Conservation (phyloP, 2,113 vertebrate species). For the Pholis gunnellus region DNA sequence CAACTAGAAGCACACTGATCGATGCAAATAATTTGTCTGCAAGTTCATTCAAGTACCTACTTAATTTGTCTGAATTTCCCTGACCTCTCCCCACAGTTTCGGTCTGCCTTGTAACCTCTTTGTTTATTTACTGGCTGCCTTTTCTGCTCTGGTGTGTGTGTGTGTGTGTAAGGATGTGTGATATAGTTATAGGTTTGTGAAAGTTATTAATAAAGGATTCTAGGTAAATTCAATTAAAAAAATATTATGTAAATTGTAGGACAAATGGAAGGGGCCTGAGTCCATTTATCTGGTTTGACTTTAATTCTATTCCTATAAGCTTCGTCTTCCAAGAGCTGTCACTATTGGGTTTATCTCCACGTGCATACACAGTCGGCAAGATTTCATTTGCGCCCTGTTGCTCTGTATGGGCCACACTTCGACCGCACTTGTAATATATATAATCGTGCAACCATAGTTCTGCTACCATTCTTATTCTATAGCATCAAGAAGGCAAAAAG, state of each 20-base stretch:
- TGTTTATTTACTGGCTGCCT: neutral
- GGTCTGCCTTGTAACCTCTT: neutral
- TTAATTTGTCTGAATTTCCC: constrained; percentile 15
- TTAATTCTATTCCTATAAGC: neutral
- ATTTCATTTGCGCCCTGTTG: neutral
- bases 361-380: no score
- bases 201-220: constrained; percentile 10
- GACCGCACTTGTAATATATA: neutral
- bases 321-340: neutral
- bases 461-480: neutral
- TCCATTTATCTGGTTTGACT: neutral
- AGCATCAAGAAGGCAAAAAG: neutral
- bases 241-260: neutral
- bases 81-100: constrained; percentile 2
- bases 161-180: neutral
- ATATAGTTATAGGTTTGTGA: neutral
- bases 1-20: constrained; percentile 35
- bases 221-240: neutral
- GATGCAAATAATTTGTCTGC: constrained; percentile 49
- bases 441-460: neutral
- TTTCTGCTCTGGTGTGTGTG: neutral
- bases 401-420: neutral
- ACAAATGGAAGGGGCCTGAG: neutral
- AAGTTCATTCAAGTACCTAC: constrained; percentile 32
- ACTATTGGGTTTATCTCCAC: neutral